phyloP scores from a whole-genome alignment of 2,888 invertebrate species.

The Patella ulyssiponensis region DNA sequence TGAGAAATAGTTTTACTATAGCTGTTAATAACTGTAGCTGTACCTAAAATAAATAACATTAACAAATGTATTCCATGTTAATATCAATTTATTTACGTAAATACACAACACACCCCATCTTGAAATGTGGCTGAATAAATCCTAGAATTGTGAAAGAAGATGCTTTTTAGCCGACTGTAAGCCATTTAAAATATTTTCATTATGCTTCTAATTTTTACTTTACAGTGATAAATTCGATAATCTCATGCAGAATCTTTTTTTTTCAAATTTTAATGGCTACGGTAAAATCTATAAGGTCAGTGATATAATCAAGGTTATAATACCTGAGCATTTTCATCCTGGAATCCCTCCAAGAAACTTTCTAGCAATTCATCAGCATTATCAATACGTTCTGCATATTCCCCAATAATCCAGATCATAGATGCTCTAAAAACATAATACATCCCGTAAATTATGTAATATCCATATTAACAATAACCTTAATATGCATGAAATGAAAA shows the following conservation, averaged over 20 bases:
- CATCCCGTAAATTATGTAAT: too few relatives aligned
- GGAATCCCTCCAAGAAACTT: slow-evolving; percentile 98
- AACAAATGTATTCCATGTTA: too few relatives aligned
- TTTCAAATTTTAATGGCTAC: neutral
- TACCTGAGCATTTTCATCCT: slow-evolving; percentile 92
- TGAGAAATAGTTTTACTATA: slow-evolving; percentile 97
- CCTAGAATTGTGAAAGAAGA: neutral
- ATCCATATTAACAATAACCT: too few relatives aligned
- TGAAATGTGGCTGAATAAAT: neutral
- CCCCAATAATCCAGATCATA: slow-evolving; percentile 92
- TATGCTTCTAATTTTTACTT: too few relatives aligned
- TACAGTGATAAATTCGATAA: too few relatives aligned
- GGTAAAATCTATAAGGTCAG: neutral
- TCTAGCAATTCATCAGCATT: slow-evolving; percentile 98
- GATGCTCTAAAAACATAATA: slow-evolving; percentile 80
- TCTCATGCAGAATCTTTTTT: too few relatives aligned
- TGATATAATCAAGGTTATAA: neutral
- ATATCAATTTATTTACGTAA: neutral
- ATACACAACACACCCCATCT: neutral
- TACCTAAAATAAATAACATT: slow-evolving; percentile 63
- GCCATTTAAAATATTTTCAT: too few relatives aligned
- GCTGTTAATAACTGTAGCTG: slow-evolving; percentile 97
- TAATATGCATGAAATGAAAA: too few relatives aligned
- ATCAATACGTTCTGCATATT: slow-evolving; percentile 99
- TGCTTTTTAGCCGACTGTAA: too few relatives aligned